Percentiles rank a stretch among this genome's conserved stretches.
Conservation (phyloP, 2,888 invertebrate genomes). For the Hylaea fasciaria region DNA sequence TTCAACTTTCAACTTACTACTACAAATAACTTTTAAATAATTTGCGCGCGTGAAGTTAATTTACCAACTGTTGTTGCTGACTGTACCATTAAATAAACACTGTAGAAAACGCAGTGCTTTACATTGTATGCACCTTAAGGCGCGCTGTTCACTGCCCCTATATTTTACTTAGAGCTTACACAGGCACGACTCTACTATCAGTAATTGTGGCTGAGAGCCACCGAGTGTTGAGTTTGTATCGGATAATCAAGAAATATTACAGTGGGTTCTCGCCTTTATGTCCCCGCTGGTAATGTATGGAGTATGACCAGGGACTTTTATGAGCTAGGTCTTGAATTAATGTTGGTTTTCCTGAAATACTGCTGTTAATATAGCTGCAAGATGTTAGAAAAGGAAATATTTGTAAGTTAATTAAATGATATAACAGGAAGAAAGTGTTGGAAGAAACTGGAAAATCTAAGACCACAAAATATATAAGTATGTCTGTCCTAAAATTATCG, state of each 20-base stretch:
- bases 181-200: slow-evolving; percentile 35
- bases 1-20: too few relatives aligned
- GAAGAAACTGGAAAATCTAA: too few relatives aligned
- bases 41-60: too few relatives aligned
- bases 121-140: slow-evolving; percentile 32
- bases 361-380: background rate
- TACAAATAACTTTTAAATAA: too few relatives aligned
- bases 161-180: slow-evolving; percentile 46
- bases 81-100: too few relatives aligned
- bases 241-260: slow-evolving; percentile 47
- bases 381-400: background rate
- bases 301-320: slow-evolving; percentile 1
- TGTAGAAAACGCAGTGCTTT: too few relatives aligned
- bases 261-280: slow-evolving; percentile 36
- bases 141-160: slow-evolving; percentile 38
- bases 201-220: slow-evolving; percentile 39
- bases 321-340: slow-evolving; percentile 4
- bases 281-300: slow-evolving; percentile 29
- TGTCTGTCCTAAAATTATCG: too few relatives aligned
- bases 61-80: too few relatives aligned
- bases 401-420: too few relatives aligned
- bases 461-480: too few relatives aligned
- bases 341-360: background rate
- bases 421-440: too few relatives aligned
- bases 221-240: slow-evolving; percentile 38